Base-by-base conservation (phyloP, 2,113 vertebrate genomes). In the human (Homo sapiens) region DNA sequence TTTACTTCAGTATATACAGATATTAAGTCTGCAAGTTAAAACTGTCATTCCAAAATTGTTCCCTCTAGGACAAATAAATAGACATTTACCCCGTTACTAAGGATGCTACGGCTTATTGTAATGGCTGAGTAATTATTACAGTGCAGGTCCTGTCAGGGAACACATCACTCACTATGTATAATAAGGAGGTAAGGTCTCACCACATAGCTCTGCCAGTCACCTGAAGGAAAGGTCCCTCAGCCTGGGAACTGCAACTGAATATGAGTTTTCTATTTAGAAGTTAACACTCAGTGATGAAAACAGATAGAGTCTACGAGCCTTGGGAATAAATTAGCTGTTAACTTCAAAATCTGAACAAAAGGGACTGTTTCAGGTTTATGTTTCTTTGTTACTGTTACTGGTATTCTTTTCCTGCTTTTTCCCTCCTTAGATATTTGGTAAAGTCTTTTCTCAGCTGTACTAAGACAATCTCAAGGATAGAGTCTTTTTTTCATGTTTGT, bases 21-120 rank as follows among this genome's bases (percentile, higher is more conserved):
- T 66, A 96, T 25, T 80, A 89, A 87, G 80, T 25, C 92, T 85
- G 38, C 91, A 57, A 95, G 89, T 94, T 93, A 93, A 96, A 96
- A 92, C 83, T 83, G 75, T 85, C 81, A 38, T 78, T 92, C 84
- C 59, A 85, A 92, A 95, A 94, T 48, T 22, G 75, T 25, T 95
- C 79, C 96, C 72, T 88, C 55, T 66, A 78, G 83, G 94, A 96
- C 92, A 90, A 84, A 95, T 70, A 95, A 92, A 93, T 14, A 96
- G 73, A 85, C n/a, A 32, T 88, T n/a, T 55, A 22, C 2, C 30
- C 45, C 48, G 72, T 79, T 93, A 52, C 82, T 70, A 48, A 86
- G 90, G 64, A 38, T 92, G 80, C 30, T 55, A 52, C 18, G 30
- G 86, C 75, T 48, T 32, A 72, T 3, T 8, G 72, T 20, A 7